Percentiles rank a stretch among this genome's conserved stretches.
Evolutionary conservation across 2,797 vertebrate genomes (phyloP).

Genomic region (Hirundo rustica): DNA sequence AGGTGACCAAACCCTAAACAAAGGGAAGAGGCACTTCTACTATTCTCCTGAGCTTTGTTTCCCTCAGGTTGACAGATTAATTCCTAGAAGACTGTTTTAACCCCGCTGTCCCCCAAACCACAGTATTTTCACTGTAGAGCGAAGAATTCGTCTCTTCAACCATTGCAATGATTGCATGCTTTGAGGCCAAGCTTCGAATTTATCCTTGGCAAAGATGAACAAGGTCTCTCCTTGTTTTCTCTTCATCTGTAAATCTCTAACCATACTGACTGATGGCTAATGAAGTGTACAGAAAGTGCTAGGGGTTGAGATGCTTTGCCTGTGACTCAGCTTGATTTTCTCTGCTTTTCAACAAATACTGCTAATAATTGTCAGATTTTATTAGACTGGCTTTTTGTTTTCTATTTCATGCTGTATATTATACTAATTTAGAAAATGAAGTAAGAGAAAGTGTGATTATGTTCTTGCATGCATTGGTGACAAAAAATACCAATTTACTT

Average conservation of each 20-base stretch:
- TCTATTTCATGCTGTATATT: constrained; percentile 43
- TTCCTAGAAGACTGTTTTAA: constrained; percentile 5
- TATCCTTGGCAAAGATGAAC: constrained; percentile 40
- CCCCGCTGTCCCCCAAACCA: neutral
- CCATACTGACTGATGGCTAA: constrained; percentile 62
- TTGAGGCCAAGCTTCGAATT: constrained; percentile 37
- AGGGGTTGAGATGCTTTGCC: constrained; percentile 47
- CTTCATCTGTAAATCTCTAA: constrained; percentile 66
- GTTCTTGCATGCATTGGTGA: neutral
- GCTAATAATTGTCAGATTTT: constrained; percentile 65
- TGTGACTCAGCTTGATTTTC: constrained; percentile 57
- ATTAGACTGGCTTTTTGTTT: constrained; percentile 55
- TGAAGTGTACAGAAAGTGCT: constrained; percentile 54
- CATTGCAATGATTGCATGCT: neutral
- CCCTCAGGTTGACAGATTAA: constrained; percentile 2
- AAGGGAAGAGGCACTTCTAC: neutral
- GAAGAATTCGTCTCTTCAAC: constrained; percentile 7
- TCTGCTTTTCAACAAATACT: constrained; percentile 59
- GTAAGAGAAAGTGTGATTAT: neutral
- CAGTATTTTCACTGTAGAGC: neutral
- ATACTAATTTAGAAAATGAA: constrained; percentile 24
- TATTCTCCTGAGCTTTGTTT: constrained; percentile 27
- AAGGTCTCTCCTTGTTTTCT: constrained; percentile 47
- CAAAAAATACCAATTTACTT: neutral
- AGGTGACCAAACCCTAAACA: neutral